phyloP scores from a whole-genome alignment of 37 sponge, comb jelly and placozoan species.

The Lycopodina hypogea region DNA sequence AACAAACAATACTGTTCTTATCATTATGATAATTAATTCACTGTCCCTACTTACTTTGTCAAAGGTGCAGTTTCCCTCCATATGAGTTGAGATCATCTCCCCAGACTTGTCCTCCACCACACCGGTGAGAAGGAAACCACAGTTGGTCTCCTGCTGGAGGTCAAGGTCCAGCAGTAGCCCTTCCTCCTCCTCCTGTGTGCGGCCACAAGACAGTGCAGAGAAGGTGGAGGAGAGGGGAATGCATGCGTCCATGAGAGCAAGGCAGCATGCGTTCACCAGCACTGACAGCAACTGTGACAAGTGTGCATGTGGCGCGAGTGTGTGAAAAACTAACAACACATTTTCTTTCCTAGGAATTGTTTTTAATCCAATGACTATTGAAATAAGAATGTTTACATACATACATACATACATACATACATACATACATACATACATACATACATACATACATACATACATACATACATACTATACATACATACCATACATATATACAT shows the following conservation, averaged over 20 bases:
- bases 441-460: background rate
- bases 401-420: no score
- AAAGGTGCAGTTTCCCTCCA: conserved; percentile 38
- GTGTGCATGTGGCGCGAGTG: background rate
- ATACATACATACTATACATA: background rate
- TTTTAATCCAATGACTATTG: no score
- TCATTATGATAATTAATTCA: no score
- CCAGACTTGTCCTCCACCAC: conserved; percentile 21
- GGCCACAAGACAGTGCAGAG: conserved; percentile 58
- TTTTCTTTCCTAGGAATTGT: no score
- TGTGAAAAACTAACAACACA: background rate
- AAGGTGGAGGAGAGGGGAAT: conserved; percentile 69
- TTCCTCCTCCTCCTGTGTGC: conserved; percentile 35
- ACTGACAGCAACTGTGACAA: conserved; percentile 52
- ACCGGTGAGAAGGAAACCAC: conserved; percentile 33
- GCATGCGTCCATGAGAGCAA: conserved; percentile 79
- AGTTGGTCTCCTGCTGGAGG: conserved; percentile 31
- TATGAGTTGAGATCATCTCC: conserved; percentile 21
- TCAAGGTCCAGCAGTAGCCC: conserved; percentile 60
- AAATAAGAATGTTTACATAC: no score
- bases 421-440: background rate
- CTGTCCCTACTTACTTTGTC: conserved; percentile 33
- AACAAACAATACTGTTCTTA: no score
- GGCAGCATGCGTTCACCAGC: conserved; percentile 63
- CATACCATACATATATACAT: background rate